phyloP scores from a whole-genome alignment of 2,113 vertebrate species.

The Prionailurus bengalensis region DNA sequence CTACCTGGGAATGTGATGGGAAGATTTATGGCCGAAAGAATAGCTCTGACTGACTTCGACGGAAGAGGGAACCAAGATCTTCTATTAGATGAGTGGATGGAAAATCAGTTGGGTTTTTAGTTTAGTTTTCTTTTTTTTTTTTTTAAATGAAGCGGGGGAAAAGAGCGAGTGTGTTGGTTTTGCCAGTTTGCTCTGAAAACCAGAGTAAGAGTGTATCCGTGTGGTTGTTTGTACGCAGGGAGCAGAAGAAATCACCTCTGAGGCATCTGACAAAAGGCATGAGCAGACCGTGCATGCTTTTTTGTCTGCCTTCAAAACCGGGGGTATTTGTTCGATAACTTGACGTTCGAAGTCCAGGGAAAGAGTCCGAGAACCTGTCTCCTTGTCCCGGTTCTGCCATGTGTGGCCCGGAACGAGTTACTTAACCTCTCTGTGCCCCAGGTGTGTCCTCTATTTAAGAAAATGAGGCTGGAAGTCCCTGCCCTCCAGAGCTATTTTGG shows the following conservation, averaged over 20 bases:
- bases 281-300: neutral
- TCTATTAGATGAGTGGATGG: neutral
- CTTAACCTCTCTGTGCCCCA: neutral
- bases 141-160: neutral
- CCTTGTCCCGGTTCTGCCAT: neutral
- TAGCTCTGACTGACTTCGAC: neutral
- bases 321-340: neutral
- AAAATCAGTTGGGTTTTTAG: neutral
- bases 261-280: neutral
- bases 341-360: neutral
- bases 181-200: neutral
- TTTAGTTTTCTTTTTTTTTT: neutral
- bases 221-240: neutral
- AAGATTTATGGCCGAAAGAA: neutral
- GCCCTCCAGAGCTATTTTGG: neutral
- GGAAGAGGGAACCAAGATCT: neutral
- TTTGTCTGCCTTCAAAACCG: conserved; percentile 15
- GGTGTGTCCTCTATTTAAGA: neutral
- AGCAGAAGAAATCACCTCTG: neutral
- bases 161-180: neutral
- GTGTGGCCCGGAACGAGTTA: neutral
- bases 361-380: neutral
- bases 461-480: neutral
- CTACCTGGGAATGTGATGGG: conserved; percentile 16
- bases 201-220: neutral